Evolutionary conservation across 2,888 invertebrate genomes (phyloP), one percentile per base, ranked within the genome.

Genomic region (Pedicia rivosa): DNA sequence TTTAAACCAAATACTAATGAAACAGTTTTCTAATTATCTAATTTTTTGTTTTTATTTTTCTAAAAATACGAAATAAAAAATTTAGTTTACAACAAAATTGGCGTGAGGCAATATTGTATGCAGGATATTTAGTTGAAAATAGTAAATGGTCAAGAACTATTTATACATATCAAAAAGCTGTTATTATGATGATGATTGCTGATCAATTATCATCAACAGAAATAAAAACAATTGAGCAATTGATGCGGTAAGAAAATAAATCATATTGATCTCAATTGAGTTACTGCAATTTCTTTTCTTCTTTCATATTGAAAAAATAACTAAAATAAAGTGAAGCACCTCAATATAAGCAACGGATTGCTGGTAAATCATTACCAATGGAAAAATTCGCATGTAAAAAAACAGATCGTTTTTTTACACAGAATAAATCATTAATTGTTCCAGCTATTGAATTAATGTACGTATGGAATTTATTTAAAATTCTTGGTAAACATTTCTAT

Each of bases 361-460:
- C 94, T 20, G 95, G 97, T 1, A 95, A 95, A 62, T 94, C 94
- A 1, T 63, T 97, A 44, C 95, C 97, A 2, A 81, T 94, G 74
- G 95, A 97, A 61, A 97, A 97, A 59, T 95, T 94, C 62, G 81
- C 83, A 31, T 73, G 86, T n/a, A 80, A 78, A 52, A 86, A 88
- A 47, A 73, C 87, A 30, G 73, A 76, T 45, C 70, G 90, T 35
- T 94, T 75, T 60, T 69, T 73, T 42, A 68, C 68, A 25, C 88
- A 91, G 56, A 72, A 75, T 35, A 69, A 76, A 36, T 66, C 64
- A 27, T 66, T 97, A 16, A 61, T 81, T 5, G 65, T 94, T 46
- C 92, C 95, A 2, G 78, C 78, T 14, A 65, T 87, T 44, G 95
- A 95, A 60, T 66, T 94, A 42, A 70, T 94, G 56, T 92, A 84